Base-by-base conservation (phyloP, 2,113 vertebrate species). In the Cromileptes altivelis region DNA sequence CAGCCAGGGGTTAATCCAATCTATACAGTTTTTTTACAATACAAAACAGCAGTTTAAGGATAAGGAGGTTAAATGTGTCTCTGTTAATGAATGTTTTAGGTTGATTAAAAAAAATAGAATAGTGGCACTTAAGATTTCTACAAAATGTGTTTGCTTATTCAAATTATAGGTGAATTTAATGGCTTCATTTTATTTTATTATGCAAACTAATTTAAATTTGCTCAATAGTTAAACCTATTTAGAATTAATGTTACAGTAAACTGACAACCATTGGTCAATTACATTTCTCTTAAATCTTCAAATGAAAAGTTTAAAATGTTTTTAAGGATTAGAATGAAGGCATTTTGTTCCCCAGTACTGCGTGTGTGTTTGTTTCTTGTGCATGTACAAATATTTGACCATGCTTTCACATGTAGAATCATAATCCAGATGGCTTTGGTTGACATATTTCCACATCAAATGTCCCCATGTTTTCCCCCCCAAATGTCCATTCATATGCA, bases 401-500 rank as follows among this genome's bases (percentile, higher is more conserved):
- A 75, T 65, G 76, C 64, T 75, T 88, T 91, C 79, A 77, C 82
- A 79, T 84, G 74, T 80, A 70, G 55, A 67, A 70, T 63, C 75
- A 81, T 72, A 67, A 81, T 91, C 89, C 92, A 95, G 92, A 94
- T 93, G 89, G 86, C 67, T 30, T 70, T 81, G 61, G 57, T 60
- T 82, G 64, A 75, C 50, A 30, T 85, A 65, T 81, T 90, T 85
- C 69, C 70, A 85, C 78, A 75, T 80, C n/a, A 7, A 79, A 80
- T 70, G 69, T 76, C 70, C 67, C 37, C 3, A 10, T 65, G 56
- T 74, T 83, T 78, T 55, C 69, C 50, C 49, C 49, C 33, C 82
- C 81, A 91, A 92, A 89, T 93, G 91, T 93, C 93, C 90, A 89
- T 92, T 95, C 82, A 94, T 94, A 91, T 93, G 89, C 90, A 92